phyloP scores from a whole-genome alignment of 2,113 vertebrate species.

The Pitta sordida region DNA sequence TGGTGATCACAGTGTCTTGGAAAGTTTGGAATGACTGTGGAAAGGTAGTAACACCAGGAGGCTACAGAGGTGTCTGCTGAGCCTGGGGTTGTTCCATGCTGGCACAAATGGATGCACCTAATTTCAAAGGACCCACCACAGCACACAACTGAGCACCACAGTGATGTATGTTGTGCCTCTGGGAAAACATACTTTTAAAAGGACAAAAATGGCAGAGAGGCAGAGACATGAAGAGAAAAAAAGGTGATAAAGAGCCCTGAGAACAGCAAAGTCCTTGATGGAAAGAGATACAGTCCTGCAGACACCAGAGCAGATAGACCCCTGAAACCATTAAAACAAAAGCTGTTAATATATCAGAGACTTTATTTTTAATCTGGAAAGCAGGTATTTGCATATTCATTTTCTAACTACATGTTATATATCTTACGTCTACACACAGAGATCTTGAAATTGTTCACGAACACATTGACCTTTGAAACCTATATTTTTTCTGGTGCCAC shows the following conservation, averaged over 20 bases:
- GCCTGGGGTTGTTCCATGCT: accelerated
- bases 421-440: neutral
- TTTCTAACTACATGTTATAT: neutral
- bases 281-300: neutral
- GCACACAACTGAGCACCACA: neutral
- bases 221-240: neutral
- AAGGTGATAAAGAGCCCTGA: neutral
- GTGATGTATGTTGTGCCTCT: neutral
- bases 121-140: neutral
- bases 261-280: neutral
- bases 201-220: neutral
- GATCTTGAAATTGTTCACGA: neutral
- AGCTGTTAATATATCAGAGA: neutral
- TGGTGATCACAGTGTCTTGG: neutral
- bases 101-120: accelerated
- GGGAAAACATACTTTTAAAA: neutral
- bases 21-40: neutral
- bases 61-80: too few relatives aligned
- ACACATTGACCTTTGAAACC: neutral
- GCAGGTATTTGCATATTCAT: neutral
- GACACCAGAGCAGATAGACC: neutral
- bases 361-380: neutral
- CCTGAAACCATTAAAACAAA: neutral
- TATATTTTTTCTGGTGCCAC: neutral
- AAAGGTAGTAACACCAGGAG: neutral